Evolutionary conservation across 2,113 vertebrate genomes (phyloP).

Genomic region (Solenodon paradoxus): DNA sequence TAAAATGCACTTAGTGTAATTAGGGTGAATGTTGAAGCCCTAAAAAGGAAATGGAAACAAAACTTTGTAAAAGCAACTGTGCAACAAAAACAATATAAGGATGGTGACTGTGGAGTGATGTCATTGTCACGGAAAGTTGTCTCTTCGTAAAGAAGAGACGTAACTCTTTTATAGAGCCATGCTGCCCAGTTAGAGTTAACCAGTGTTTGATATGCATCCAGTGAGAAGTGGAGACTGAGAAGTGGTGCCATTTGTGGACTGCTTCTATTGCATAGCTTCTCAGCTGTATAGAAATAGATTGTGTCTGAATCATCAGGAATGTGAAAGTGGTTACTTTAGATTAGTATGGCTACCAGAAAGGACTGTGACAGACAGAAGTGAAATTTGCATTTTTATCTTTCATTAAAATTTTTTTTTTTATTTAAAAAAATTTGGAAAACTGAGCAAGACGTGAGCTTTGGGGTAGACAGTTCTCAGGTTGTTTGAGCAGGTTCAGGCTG

Average conservation of each 20-base stretch:
- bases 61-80: not conserved
- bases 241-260: accelerated
- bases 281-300: accelerated
- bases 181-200: accelerated
- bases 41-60: not conserved
- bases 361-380: not conserved
- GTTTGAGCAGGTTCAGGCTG: not conserved
- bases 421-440: not conserved
- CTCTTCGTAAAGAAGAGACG: not conserved
- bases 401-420: not conserved
- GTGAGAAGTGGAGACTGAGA: not conserved
- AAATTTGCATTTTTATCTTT: not conserved
- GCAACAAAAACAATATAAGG: no score
- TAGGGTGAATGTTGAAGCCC: not conserved
- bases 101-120: no score
- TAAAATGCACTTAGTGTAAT: not conserved
- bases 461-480: not conserved
- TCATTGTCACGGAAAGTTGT: not conserved
- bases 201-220: not conserved
- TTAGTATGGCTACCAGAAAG: not conserved
- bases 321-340: not conserved
- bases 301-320: not conserved
- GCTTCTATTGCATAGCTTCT: not conserved
- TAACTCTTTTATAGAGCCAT: no score
- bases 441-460: not conserved